Base-by-base conservation (phyloP, 2,113 vertebrate species). In the Psammodynastes pulverulentus region DNA sequence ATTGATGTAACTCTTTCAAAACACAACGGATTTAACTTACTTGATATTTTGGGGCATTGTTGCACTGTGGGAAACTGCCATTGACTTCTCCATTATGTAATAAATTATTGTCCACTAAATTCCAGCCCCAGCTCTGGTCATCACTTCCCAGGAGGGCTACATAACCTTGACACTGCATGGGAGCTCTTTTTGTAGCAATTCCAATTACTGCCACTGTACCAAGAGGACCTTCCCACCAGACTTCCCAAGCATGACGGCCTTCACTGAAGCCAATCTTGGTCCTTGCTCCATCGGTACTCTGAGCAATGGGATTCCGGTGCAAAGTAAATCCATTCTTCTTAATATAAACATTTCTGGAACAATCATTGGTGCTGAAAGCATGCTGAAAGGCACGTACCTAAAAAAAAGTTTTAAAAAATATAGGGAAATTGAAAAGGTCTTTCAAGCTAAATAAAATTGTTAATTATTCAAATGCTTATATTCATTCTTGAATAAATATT, bases 51-150 rank as follows among this genome's bases (percentile, higher is more conserved):
- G 99, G 99, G 1, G 99, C 99, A 8, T 99, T 99, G 97, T 99
- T 99, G 97, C 99, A 99, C 92, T 99, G 99, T 1, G 99, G 99
- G 95, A 99, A 99, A 86, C 98, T 99, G 91, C 99, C 99, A 26
- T 98, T 99, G 94, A 99, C 99, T 96, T 99, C 99, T 26, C 99
- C 99, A 0, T 99, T 99, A 94, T 99, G 99, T 85, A 99, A 98
- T 91, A 99, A 97, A 95, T 99, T 99, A 97, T 99, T 99, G 97
- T 99, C 99, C 94, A 99, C 99, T 94, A 99, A 98, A 97, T 99
- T 99, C 99, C 99, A 99, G 95, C 99, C 99, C 99, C 99, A 99
- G 96, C 99, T 99, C 97, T 99, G 99, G 97, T 99, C 99, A 1
- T 99, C 99, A 1, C 99, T 99, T 58, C 99, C 99, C 95, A 99